phyloP scores from a whole-genome alignment of 2,888 invertebrate genomes.

The Thalpophila matura region DNA sequence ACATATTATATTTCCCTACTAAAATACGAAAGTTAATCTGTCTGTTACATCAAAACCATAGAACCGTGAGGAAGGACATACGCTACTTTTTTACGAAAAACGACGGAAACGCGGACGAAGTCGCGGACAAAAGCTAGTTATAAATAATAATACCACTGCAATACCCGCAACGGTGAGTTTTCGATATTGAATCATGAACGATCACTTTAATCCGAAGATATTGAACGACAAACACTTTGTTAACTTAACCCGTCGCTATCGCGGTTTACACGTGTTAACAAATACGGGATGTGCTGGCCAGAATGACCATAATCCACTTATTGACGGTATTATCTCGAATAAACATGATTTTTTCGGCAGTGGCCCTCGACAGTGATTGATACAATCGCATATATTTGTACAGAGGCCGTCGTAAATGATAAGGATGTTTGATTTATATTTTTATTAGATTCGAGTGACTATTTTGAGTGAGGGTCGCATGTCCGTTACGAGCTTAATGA shows the following conservation, averaged over 20 bases:
- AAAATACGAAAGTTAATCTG: no score
- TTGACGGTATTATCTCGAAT: constrained; percentile 78
- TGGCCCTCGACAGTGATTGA: constrained; percentile 77
- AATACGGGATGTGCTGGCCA: constrained; percentile 71
- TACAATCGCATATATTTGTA: constrained; percentile 63
- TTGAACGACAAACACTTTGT: constrained; percentile 55
- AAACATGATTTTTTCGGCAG: constrained; percentile 64
- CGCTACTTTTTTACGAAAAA: no score
- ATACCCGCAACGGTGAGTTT: constrained; percentile 36
- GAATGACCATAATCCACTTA: constrained; percentile 83
- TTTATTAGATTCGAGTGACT: constrained; percentile 41
- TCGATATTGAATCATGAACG: constrained; percentile 58
- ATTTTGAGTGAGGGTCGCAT: constrained; percentile 43
- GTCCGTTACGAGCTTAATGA: constrained; percentile 42
- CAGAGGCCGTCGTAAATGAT: constrained; percentile 55
- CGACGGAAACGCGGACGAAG: no score
- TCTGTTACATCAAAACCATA: no score
- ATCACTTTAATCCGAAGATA: constrained; percentile 65
- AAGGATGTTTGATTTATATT: constrained; percentile 56
- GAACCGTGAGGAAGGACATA: no score
- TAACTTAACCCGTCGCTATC: constrained; percentile 62
- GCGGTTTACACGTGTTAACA: constrained; percentile 81
- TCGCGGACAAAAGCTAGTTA: no score
- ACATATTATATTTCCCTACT: no score
- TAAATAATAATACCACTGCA: constrained; percentile 48